Conservation (phyloP, 92 coral and sea anemone genomes). For the Palythoa grandiflora region DNA sequence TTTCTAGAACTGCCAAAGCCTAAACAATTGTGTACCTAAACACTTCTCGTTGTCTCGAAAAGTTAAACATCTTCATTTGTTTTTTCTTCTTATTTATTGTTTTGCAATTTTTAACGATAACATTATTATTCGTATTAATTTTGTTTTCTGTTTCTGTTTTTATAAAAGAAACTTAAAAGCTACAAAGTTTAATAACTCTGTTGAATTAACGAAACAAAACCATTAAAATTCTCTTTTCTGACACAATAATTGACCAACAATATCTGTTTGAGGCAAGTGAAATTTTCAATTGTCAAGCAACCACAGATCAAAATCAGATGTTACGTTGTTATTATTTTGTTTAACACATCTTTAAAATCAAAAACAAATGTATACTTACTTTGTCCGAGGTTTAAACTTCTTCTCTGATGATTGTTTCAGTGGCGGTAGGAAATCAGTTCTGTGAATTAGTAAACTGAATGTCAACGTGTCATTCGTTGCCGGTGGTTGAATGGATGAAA, state of each 20-base stretch:
- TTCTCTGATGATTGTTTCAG: slow-evolving; percentile 4
- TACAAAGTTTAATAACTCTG: not conserved
- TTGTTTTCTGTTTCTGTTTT: not conserved
- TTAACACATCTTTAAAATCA: not conserved
- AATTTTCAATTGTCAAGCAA: not conserved
- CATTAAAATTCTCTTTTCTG: not conserved
- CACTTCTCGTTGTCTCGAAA: not conserved
- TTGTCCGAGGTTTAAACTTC: slow-evolving; percentile 5
- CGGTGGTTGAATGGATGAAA: not conserved
- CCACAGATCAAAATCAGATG: not conserved
- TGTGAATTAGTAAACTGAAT: not conserved
- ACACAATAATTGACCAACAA: not conserved
- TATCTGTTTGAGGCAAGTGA: not conserved
- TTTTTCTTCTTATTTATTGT: not conserved
- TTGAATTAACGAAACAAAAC: not conserved
- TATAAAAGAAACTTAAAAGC: not conserved
- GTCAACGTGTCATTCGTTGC: slow-evolving; percentile 35
- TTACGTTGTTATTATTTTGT: not conserved
- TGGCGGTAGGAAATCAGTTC: slow-evolving; percentile 1
- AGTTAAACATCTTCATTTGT: not conserved
- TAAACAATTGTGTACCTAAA: not conserved
- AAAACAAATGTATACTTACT: slow-evolving; percentile 21
- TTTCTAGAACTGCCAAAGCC: not conserved
- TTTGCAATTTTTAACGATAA: not conserved
- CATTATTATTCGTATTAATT: not conserved